Evolutionary conservation across 2,113 vertebrate genomes (phyloP).

Genomic region (Dissostichus mawsoni): DNA sequence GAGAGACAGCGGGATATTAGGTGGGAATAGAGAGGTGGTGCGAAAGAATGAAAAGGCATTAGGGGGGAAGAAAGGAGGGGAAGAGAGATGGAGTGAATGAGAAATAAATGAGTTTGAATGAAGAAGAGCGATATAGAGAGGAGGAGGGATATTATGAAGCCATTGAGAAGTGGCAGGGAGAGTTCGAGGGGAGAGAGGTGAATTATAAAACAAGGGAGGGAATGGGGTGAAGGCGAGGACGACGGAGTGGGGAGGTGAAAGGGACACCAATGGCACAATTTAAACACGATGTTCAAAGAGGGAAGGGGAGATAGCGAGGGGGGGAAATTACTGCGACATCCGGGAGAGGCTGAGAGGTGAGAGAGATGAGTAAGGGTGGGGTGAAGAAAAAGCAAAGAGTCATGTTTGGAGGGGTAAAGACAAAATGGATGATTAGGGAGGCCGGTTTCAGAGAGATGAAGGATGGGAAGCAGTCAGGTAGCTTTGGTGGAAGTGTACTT

Average conservation of each 20-base stretch:
- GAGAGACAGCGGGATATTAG: constrained; percentile 67
- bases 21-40: constrained; percentile 53
- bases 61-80: constrained; percentile 57
- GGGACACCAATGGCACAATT: constrained; percentile 51
- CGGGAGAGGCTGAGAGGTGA: constrained; percentile 13
- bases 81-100: constrained; percentile 64
- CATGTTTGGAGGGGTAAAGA: neutral
- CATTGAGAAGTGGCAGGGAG: constrained; percentile 51
- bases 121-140: constrained; percentile 44
- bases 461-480: neutral
- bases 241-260: constrained; percentile 39
- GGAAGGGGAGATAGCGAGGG: constrained; percentile 15
- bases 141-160: constrained; percentile 66
- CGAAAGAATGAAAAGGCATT: constrained; percentile 69
- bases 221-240: constrained; percentile 64
- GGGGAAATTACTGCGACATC: constrained; percentile 30
- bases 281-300: constrained; percentile 55
- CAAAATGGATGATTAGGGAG: neutral
- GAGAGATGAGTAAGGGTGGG: constrained; percentile 9
- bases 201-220: constrained; percentile 68
- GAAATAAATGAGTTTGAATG: constrained; percentile 69
- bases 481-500: neutral
- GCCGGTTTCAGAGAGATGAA: neutral
- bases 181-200: constrained; percentile 56
- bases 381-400: neutral